phyloP scores from a whole-genome alignment of 2,888 invertebrate species.

The Caenorhabditis sulstoni region DNA sequence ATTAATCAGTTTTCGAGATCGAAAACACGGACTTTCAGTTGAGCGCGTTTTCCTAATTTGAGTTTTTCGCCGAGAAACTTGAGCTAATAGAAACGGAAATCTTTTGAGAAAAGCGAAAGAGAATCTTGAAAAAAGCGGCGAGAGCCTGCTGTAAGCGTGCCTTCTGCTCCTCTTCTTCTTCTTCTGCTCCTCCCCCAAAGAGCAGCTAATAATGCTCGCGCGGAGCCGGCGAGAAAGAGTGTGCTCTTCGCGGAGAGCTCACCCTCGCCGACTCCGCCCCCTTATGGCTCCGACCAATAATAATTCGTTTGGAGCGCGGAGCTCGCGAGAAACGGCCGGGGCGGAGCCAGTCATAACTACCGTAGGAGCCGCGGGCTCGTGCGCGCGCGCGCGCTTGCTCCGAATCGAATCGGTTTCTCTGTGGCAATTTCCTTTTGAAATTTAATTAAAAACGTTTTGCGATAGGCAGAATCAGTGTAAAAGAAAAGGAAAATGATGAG shows the following conservation, averaged over 20 bases:
- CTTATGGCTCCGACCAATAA: conserved; percentile 44
- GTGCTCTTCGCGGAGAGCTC: conserved; percentile 24
- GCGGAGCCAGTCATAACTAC: conserved; percentile 37
- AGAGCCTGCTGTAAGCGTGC: not conserved
- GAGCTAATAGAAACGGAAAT: no score
- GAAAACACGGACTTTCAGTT: no score
- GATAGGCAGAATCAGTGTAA: conserved; percentile 24
- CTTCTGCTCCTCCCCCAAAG: conserved; percentile 21
- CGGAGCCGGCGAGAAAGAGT: not conserved
- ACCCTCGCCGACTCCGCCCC: conserved; percentile 18
- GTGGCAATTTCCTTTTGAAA: conserved; percentile 38
- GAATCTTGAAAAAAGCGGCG: conserved; percentile 1
- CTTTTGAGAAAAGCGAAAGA: not conserved
- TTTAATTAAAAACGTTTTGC: conserved; percentile 57
- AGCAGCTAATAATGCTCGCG: conserved; percentile 32
- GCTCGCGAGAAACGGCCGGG: not conserved
- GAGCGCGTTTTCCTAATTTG: no score
- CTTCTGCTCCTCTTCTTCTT: conserved; percentile 3
- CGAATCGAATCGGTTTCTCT: not conserved
- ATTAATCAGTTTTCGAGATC: no score
- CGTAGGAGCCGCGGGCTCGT: conserved; percentile 8
- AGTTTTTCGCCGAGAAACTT: no score
- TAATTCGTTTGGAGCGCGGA: conserved; percentile 26
- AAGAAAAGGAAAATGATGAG: conserved; percentile 11
- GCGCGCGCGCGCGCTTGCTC: not conserved